Evolutionary conservation across 2,113 vertebrate species (phyloP).

Genomic region (Callocephalon fimbriatum): DNA sequence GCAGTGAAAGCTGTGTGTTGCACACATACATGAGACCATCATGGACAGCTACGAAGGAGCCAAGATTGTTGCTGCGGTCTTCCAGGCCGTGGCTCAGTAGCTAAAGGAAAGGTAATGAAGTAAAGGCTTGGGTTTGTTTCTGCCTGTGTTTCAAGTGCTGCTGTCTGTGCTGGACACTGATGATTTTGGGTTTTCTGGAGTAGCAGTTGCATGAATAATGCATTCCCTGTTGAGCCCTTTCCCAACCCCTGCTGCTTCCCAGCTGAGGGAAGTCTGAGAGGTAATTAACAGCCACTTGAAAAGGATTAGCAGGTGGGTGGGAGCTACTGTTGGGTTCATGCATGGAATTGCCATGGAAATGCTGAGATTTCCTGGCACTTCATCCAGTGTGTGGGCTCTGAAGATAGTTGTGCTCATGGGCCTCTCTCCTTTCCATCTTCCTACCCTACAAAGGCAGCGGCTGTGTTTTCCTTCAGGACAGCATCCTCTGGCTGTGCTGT

Average conservation of each 20-base stretch:
- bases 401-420: conserved; percentile 46
- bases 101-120: not conserved
- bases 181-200: not conserved
- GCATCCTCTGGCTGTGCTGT: not conserved
- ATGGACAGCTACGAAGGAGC: not conserved
- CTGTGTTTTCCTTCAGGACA: not conserved
- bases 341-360: conserved; percentile 72
- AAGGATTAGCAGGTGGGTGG: conserved; percentile 66
- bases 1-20: accelerated
- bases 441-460: not conserved
- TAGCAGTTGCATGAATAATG: conserved; percentile 23
- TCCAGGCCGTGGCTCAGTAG: not conserved
- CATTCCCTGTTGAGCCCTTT: conserved; percentile 37
- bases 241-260: conserved; percentile 42
- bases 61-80: not conserved
- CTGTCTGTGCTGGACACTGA: conserved; percentile 23
- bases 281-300: conserved; percentile 64
- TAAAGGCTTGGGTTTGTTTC: not conserved
- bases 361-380: conserved; percentile 63
- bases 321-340: conserved; percentile 55
- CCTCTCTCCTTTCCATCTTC: conserved; percentile 1
- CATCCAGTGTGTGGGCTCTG: conserved; percentile 55
- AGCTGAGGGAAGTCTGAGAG: conserved; percentile 55
- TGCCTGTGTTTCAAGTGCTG: not conserved
- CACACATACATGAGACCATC: not conserved